These are phyloP conservation scores for Abramis brama DNA, from an alignment of 2,113 vertebrate genomes.

Conservation along the genomic window DNA sequence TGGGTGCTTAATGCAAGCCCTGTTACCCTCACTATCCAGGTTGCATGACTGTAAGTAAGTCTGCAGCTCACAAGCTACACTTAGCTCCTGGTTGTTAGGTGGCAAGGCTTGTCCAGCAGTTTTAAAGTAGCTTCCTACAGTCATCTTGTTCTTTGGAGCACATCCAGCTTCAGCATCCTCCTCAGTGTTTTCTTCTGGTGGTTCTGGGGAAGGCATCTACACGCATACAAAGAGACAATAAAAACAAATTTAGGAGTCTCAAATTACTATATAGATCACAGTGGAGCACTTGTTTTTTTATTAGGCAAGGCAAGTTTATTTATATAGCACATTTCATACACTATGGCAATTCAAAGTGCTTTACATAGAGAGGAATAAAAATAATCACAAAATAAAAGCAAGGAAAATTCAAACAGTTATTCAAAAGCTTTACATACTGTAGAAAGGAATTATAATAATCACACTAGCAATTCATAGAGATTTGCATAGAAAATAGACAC, in stretches of 20 bases:
- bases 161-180: conserved; percentile 19
- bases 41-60: conserved; percentile 1
- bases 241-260: neutral
- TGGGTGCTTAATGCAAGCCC: no score
- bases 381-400: no score
- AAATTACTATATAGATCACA: neutral
- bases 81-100: neutral
- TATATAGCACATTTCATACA: no score
- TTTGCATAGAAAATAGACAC: no score
- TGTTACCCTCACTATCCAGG: conserved; percentile 1
- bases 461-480: no score
- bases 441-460: no score
- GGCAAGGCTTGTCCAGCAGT: neutral
- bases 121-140: neutral
- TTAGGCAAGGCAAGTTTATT: no score
- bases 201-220: neutral
- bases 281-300: neutral
- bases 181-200: neutral
- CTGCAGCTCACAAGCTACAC: neutral
- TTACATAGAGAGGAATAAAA: no score
- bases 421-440: no score
- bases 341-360: no score
- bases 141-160: neutral
- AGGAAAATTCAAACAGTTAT: no score
- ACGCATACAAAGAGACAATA: neutral